Conservation (phyloP, 2,797 vertebrate species). For the Zalophus californianus region DNA sequence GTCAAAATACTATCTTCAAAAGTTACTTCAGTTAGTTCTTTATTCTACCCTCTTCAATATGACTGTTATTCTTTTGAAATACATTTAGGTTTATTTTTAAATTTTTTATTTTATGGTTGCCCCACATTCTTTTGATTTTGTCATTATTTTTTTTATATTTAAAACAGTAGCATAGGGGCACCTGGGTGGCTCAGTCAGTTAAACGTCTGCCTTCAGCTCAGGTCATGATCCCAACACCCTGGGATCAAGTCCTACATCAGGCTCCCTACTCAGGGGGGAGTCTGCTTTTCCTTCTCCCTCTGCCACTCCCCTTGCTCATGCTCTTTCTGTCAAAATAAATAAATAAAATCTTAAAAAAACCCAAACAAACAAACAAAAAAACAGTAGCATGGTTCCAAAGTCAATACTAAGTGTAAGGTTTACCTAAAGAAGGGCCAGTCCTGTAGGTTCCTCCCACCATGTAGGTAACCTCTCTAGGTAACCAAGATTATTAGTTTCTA, state of each 20-base stretch:
- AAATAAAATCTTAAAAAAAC: neutral
- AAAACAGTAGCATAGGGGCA: neutral
- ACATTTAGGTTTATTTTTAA: neutral
- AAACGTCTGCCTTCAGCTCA: too few relatives aligned
- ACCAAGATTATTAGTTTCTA: neutral
- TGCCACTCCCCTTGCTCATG: too few relatives aligned
- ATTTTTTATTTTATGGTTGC: neutral
- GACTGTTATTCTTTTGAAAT: slow-evolving; percentile 22
- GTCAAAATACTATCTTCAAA: slow-evolving; percentile 25
- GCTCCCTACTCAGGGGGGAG: too few relatives aligned
- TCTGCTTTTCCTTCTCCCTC: too few relatives aligned
- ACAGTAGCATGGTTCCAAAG: neutral
- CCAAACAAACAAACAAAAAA: neutral
- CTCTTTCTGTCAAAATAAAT: neutral
- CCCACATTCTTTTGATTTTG: neutral
- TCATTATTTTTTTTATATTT: neutral
- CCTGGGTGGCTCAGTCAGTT: too few relatives aligned
- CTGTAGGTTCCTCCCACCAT: neutral
- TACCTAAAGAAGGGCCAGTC: neutral
- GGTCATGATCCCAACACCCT: too few relatives aligned
- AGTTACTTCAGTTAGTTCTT: neutral
- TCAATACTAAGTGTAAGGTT: neutral
- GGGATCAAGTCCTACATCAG: too few relatives aligned
- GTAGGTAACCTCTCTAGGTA: neutral
- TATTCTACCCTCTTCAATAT: neutral